Base-by-base conservation (phyloP, 2,888 invertebrate species). In the Eristalis intricaria region DNA sequence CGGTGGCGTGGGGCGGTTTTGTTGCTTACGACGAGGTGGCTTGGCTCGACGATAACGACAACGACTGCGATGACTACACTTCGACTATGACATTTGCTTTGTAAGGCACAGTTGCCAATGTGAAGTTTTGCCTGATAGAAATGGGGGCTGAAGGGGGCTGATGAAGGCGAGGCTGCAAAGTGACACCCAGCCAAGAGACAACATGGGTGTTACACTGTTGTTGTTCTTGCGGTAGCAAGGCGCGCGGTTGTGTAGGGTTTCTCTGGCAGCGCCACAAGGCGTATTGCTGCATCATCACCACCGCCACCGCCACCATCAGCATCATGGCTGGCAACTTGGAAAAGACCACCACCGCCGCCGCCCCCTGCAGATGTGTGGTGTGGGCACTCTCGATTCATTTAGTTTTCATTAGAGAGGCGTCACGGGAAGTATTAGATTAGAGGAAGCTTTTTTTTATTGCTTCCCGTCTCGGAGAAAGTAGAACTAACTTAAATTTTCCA, bases 341-440 rank as follows among this genome's bases (percentile, higher is more conserved):
- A 50, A 0, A 19, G 84, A 71, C 75, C 80, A 71, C 56, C 56
- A 1, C 10, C 32, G 32, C 32, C 10, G 26, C 29, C 5, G 77
- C 61, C 74, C 10, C 73, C 38, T 50, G 15, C 23, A 23, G 23
- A n/a, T 35, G 29, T 50, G 32, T 38, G 38, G 29, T 82, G 78
- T 86, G 65, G 78, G 75, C 71, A 83, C 78, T 83, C 75, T 86
- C 83, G 78, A 86, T 79, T 86, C 83, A 86, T 86, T 86, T 83
- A 86, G 83, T 83, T 86, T 86, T 86, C 86, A 83, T 79, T 83
- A 83, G 71, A 66, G 69, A 86, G 78, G 70, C 82, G 83, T 83
- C 86, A 78, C 74, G 50, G 66, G n/a, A 74, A 32, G 83, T 79
- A 70, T 86, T 82, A 66, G 69, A 83, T 82, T 82, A 19, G n/a